phyloP scores from a whole-genome alignment of 2,888 invertebrate genomes.

The Cyrtodaria siliqua region DNA sequence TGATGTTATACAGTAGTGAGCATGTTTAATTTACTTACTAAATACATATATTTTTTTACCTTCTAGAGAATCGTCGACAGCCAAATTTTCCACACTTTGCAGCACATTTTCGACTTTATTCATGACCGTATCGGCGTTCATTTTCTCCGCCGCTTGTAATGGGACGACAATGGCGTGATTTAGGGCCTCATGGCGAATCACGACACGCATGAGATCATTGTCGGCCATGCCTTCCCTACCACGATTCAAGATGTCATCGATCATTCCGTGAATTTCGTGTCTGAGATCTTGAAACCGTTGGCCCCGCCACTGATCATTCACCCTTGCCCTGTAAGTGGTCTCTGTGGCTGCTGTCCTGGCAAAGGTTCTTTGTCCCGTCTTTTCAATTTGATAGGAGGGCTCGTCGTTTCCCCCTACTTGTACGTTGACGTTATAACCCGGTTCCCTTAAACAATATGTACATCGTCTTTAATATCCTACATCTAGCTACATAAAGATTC shows the following conservation, averaged over 20 bases:
- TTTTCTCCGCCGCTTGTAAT: too few species aligned
- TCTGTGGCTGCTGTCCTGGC: slow-evolving; percentile 1
- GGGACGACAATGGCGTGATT: too few species aligned
- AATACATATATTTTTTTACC: too few species aligned
- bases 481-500: too few species aligned
- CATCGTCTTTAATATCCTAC: too few species aligned
- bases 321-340: slow-evolving; percentile 9
- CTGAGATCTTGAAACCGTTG: neutral
- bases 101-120: slow-evolving; percentile 17
- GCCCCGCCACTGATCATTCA: slow-evolving; percentile 11
- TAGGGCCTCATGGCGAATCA: slow-evolving; percentile 2
- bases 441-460: too few species aligned
- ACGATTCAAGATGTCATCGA: slow-evolving; percentile 2
- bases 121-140: too few species aligned
- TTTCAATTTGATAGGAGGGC: slow-evolving; percentile 8
- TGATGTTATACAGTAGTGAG: too few species aligned
- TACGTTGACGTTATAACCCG: too few species aligned
- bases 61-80: slow-evolving; percentile 11
- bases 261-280: neutral
- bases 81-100: slow-evolving; percentile 12
- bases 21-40: too few species aligned
- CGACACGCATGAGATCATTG: slow-evolving; percentile 13
- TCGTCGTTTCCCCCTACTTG: slow-evolving; percentile 12
- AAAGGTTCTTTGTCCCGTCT: neutral
- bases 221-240: slow-evolving; percentile 5